Percentiles rank a stretch among this genome's conserved stretches.
Evolutionary conservation across 2,888 invertebrate genomes (phyloP).

Genomic region (Lathronympha strigana): DNA sequence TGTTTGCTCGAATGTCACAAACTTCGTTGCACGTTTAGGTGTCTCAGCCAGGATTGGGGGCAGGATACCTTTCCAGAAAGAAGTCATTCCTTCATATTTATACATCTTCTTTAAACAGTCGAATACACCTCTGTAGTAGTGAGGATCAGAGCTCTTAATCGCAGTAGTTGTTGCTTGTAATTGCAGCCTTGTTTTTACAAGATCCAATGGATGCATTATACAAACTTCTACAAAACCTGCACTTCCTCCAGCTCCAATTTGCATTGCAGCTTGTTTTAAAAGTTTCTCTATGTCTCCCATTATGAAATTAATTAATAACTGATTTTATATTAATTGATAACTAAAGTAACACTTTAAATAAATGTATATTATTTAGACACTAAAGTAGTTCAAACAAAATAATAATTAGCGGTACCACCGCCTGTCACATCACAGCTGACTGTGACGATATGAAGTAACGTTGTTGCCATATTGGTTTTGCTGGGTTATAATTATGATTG

Average conservation of each 20-base stretch:
- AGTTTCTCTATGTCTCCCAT: slow-evolving; percentile 76
- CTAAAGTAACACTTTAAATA: neutral
- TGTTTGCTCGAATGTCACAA: slow-evolving; percentile 97
- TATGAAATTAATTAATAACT: slow-evolving; percentile 43
- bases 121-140: slow-evolving; percentile 89
- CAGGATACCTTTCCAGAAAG: slow-evolving; percentile 97
- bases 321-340: neutral
- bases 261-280: slow-evolving; percentile 89
- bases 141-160: slow-evolving; percentile 72
- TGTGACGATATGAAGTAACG: slow-evolving; percentile 13
- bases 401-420: slow-evolving; percentile 33
- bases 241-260: slow-evolving; percentile 94
- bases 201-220: slow-evolving; percentile 97
- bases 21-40: slow-evolving; percentile 97
- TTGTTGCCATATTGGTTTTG: slow-evolving; percentile 23
- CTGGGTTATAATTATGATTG: neutral
- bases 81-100: slow-evolving; percentile 90
- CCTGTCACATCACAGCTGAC: slow-evolving; percentile 28
- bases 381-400: slow-evolving; percentile 30
- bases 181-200: slow-evolving; percentile 92
- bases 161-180: slow-evolving; percentile 63
- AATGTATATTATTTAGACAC: neutral
- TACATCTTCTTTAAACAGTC: slow-evolving; percentile 97
- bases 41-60: slow-evolving; percentile 97
- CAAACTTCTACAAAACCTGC: slow-evolving; percentile 98